Evolutionary conservation across 2,113 vertebrate species (phyloP), one percentile per base, ranked within the genome.

Genomic region (Pycnonotus jocosus): DNA sequence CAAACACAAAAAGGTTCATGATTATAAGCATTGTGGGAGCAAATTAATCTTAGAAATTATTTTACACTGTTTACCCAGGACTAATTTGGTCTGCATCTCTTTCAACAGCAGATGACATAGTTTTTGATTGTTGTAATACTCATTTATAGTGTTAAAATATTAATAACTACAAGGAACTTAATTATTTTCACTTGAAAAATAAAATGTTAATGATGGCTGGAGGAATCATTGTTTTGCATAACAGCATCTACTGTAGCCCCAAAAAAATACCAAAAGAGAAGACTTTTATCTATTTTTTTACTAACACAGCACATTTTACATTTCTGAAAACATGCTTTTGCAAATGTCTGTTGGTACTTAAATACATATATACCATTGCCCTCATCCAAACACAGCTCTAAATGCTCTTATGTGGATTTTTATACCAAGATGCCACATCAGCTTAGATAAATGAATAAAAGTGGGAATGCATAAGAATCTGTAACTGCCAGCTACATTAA

Each of bases 11-110:
- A 92, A 66, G 2, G 22, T 84, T 93, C 53, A 65, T 62, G n/a
- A 85, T 87, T 91, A 65, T 38, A 89, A 95, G 40, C 33, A 76
- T 20, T 35, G 10, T 50, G 51, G 85, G 47, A 87, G 19, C 18
- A 92, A 92, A 92, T 92, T 79, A 91, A 82, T 92, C 66, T 79
- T 92, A 77, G 54, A 87, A 72, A 69, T 28, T 9, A 21, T 85
- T 95, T 93, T 76, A 76, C n/a, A 79, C 10, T 58, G n/a, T 76
- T 95, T 80, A 27, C 62, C 15, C 53, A 72, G 57, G 45, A 91
- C 16, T 92, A 82, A 92, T 95, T 79, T 68, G 48, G 23, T 87
- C 70, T 65, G n/a, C 24, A 25, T 77, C 10, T 33, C 81, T 95
- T 91, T 85, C 66, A 82, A 27, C 30, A 90, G 31, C 19, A 89